A percentile compares a stretch with the other conserved stretches of the same genome.
Evolutionary conservation across 2,888 invertebrate genomes (phyloP).

Genomic region (Argynnis bischoffii): DNA sequence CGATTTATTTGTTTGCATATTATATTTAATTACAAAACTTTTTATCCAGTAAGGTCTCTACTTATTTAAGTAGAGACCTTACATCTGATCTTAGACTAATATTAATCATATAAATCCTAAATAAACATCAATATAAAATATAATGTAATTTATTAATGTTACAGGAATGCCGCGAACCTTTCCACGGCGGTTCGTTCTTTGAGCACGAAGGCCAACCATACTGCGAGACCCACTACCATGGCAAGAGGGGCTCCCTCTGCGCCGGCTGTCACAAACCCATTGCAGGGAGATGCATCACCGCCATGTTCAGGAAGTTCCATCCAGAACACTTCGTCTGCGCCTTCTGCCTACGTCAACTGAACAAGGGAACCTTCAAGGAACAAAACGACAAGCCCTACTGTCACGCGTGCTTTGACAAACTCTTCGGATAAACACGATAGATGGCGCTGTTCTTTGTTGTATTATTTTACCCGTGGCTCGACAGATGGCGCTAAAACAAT

Average conservation of each 20-base stretch:
- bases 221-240: conserved; percentile 99
- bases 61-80: no score
- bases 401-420: conserved; percentile 97
- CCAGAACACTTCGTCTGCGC: conserved; percentile 99
- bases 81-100: no score
- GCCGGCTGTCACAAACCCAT: conserved; percentile 99
- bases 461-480: background rate
- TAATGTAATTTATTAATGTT: no score
- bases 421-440: conserved; percentile 88
- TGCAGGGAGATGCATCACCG: conserved; percentile 98
- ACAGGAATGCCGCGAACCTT: conserved; percentile 98
- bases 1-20: no score
- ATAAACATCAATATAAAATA: no score
- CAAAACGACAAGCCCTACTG: conserved; percentile 99
- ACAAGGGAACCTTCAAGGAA: conserved; percentile 99
- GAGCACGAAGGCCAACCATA: conserved; percentile 99
- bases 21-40: no score
- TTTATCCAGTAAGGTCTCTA: no score
- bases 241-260: conserved; percentile 97
- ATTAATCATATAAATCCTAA: no score
- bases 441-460: conserved; percentile 39
- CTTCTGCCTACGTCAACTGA: conserved; percentile 98
- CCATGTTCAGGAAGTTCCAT: conserved; percentile 99
- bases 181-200: conserved; percentile 98
- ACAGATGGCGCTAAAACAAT: background rate